Evolutionary conservation across 1,140 invertebrate genomes (phyloP), one percentile per base, ranked within the genome.

Genomic region (Drosophila fuyamai): DNA sequence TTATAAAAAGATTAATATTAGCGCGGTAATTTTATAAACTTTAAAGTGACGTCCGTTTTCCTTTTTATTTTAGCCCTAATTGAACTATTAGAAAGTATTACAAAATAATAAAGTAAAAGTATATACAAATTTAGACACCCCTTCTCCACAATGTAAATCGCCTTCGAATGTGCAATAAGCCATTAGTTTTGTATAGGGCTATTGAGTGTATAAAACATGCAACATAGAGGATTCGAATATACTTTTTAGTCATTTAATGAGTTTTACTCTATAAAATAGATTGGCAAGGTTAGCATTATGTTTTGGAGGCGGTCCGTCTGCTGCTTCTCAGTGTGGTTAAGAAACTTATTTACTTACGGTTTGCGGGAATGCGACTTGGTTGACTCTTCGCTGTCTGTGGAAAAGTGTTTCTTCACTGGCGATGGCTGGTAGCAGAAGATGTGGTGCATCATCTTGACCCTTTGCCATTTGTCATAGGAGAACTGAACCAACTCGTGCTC

Each of bases 401-500:
- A 96, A 89, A 97, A 97, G 71, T 96, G 95, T 75, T 96, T 95
- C 89, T 95, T 95, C 1, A 95, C 94, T 0, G 96, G 96, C 1
- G 96, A 97, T 0, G 96, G 96, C 82, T 97, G 96, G 90, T 97
- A 98, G 75, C 96, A 97, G 91, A 97, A 97, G 43, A 97, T 95
- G 72, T 97, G 96, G 92, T 97, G 96, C 93, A 98, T 95, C 94
- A 97, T 95, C 79, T 95, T 95, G 0, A 97, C 96, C 6, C 95
- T 95, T 75, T 96, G 95, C 96, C 96, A 97, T 75, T 95, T 95
- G 53, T 95, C 95, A 76, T 97, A 97, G 10, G 95, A 96, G 76
- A 97, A 97, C 44, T 96, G 95, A 9, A 97, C 96, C 13, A 97
- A 93, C 91, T 97, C 96, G 85, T 96, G 95, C 92, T 97, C 96